phyloP scores from a whole-genome alignment of 2,888 invertebrate genomes.

The Polymixis lichenea region DNA sequence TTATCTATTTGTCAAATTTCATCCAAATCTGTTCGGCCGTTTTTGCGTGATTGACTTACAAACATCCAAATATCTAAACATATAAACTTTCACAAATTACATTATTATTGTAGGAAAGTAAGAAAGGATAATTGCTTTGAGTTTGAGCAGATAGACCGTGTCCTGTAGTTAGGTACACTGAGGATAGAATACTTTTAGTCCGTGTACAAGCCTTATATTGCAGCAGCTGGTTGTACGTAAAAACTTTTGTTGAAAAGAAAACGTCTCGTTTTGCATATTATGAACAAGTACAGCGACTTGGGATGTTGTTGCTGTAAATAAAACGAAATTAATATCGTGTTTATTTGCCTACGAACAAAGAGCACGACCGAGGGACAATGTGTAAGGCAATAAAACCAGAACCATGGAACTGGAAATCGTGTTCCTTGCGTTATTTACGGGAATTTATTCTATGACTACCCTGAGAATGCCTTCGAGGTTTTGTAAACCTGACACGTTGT shows the following conservation, averaged over 20 bases:
- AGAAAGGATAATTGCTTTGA: too few relatives aligned
- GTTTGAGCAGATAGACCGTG: neutral
- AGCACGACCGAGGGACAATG: neutral
- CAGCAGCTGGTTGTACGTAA: neutral
- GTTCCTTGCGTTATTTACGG: neutral
- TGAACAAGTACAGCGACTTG: neutral
- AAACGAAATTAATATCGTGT: slow-evolving; percentile 10
- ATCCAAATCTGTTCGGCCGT: too few relatives aligned
- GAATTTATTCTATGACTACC: slow-evolving; percentile 17
- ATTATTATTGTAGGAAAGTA: too few relatives aligned
- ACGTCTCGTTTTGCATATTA: neutral
- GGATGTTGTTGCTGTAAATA: neutral
- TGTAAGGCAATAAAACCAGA: slow-evolving; percentile 6
- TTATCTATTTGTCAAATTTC: too few relatives aligned
- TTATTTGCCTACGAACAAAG: neutral
- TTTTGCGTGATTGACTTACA: too few relatives aligned
- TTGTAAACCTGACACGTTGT: slow-evolving; percentile 8
- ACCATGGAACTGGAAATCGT: neutral
- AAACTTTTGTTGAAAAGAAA: neutral
- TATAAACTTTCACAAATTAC: too few relatives aligned
- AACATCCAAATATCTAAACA: too few relatives aligned
- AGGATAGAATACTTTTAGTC: neutral
- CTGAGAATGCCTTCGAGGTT: neutral
- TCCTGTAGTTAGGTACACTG: neutral
- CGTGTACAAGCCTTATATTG: neutral